Base-by-base conservation (phyloP, 2,888 invertebrate genomes). In the Cordilura impudica region DNA sequence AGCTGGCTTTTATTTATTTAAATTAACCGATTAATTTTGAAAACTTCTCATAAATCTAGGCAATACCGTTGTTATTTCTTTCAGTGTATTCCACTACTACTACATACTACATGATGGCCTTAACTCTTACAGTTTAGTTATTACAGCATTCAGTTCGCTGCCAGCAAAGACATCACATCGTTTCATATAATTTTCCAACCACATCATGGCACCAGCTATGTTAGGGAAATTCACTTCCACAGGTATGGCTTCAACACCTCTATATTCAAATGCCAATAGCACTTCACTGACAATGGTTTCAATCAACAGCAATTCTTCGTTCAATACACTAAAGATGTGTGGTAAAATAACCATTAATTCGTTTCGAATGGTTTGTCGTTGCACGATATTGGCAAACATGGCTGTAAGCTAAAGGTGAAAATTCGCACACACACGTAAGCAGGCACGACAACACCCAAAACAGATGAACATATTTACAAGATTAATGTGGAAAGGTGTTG, bases 161-260 rank as follows among this genome's bases (percentile, higher is more conserved):
- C 84, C 84, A 2, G 84, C 84, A 6, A 88, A 82, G 1, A 82
- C 80, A 76, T 85, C 85, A 66, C 86, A 86, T 56, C 94, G 90
- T 54, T 90, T 89, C 65, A 92, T 91, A 61, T 95, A 88, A 88
- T 96, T 95, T 84, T 93, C 89, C 3, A 96, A 88, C 94, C 95
- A 95, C 89, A 94, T 93, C 47, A 97, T 88, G 72, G 93, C 91
- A 0, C 96, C 96, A 18, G 95, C 93, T 1, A 96, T 82, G 16
- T 87, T 84, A 91, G 70, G 94, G 93, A 51, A 96, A 94, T 88
- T 94, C 26, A 82, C 81, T 43, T 88, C 85, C 26, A 82, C 45
- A 0, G 87, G 84, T 19, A 88, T 35, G 7, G 82, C 39, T 18
- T 84, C 69, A 53, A 82, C 49, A 43, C 84, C 85, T 14, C 82